phyloP scores from a whole-genome alignment of 2,888 invertebrate species.

The Arrhopalites spinosus region DNA sequence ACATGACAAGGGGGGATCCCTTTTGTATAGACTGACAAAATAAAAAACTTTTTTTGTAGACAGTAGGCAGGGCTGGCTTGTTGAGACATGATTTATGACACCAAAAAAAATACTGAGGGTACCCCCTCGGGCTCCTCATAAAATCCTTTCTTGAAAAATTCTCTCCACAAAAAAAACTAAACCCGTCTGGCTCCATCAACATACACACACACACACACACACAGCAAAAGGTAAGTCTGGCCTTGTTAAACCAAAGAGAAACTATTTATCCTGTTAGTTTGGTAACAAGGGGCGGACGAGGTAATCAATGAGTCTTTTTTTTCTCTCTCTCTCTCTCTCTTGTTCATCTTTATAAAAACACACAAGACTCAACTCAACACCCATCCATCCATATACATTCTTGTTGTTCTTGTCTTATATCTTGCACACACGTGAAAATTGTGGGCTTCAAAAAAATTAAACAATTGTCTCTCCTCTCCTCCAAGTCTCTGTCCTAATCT shows the following conservation, averaged over 20 bases:
- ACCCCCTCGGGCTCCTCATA: no score
- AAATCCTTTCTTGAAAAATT: no score
- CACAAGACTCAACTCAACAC: no score
- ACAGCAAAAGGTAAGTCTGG: neutral
- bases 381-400: neutral
- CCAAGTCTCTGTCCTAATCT: slow-evolving; percentile 53
- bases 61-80: neutral
- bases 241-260: neutral
- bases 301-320: neutral
- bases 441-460: slow-evolving; percentile 4
- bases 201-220: neutral
- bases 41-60: neutral
- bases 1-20: no score
- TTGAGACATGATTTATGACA: neutral
- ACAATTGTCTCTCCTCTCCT: slow-evolving; percentile 55
- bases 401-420: neutral
- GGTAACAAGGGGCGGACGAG: slow-evolving; percentile 6
- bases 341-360: neutral
- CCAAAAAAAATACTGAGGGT: neutral
- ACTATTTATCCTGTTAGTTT: neutral
- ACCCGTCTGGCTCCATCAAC: slow-evolving; percentile 27
- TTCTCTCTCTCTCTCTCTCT: neutral
- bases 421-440: neutral
- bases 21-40: no score
- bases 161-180: neutral